A percentile compares a stretch with the other conserved stretches of the same genome.
phyloP scores from a whole-genome alignment of 1,140 invertebrate genomes.

The Pseudomyrmex flavicornis region DNA sequence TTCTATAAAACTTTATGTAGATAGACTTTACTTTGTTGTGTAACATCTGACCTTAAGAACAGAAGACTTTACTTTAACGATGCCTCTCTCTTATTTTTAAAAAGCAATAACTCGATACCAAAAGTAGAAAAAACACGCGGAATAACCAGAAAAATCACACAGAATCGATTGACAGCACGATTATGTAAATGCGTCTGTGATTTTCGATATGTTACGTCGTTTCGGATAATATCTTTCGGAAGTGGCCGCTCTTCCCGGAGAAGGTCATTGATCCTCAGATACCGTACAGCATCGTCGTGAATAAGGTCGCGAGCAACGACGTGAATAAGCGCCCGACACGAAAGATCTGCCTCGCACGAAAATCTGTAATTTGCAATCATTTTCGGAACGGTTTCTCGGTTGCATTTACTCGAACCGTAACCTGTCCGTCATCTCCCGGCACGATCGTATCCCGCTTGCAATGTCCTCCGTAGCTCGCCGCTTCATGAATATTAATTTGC shows the following conservation, averaged over 20 bases:
- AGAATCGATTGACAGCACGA: conserved; percentile 10
- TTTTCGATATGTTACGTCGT: conserved; percentile 13
- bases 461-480: conserved; percentile 3
- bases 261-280: conserved; percentile 68
- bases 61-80: too few species aligned
- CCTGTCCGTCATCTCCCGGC: conserved; percentile 56
- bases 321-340: conserved; percentile 64
- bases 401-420: conserved; percentile 55
- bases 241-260: conserved; percentile 23
- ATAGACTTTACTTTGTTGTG: too few species aligned
- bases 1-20: too few species aligned
- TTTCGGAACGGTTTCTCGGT: conserved; percentile 65
- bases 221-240: conserved; percentile 36
- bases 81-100: too few species aligned
- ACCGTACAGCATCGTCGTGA: conserved; percentile 50
- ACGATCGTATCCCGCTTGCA: conserved; percentile 16
- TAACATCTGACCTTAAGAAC: too few species aligned
- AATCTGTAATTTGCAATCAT: conserved; percentile 79
- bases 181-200: conserved; percentile 25
- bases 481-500: conserved; percentile 80
- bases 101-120: neutral
- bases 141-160: neutral
- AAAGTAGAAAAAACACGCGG: neutral
- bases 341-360: conserved; percentile 48
- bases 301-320: conserved; percentile 44